Percentiles rank a stretch among this genome's conserved stretches.
Evolutionary conservation across 2,113 vertebrate genomes (phyloP).

Genomic region (Periophthalmus modestus): DNA sequence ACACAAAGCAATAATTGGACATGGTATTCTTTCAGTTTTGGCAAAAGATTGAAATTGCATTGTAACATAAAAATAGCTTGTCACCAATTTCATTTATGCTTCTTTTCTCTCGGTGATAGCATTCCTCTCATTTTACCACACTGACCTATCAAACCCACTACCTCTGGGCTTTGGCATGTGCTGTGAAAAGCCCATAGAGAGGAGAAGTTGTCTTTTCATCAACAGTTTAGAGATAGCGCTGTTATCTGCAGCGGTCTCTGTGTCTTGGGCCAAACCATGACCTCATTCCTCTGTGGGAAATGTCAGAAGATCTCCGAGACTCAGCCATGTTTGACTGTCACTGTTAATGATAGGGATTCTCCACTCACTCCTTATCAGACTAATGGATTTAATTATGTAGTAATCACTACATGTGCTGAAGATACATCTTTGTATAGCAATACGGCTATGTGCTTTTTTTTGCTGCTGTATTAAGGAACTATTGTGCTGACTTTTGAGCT

Average conservation of each 20-base stretch:
- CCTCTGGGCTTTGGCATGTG: slow-evolving; percentile 12
- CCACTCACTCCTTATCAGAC: slow-evolving; percentile 3
- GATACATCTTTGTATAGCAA: neutral
- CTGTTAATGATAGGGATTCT: slow-evolving; percentile 44
- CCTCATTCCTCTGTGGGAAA: slow-evolving; percentile 63
- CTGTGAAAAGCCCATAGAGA: slow-evolving; percentile 22
- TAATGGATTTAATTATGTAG: neutral
- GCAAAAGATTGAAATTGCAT: neutral
- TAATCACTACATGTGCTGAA: neutral
- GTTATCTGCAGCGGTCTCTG: slow-evolving; percentile 48
- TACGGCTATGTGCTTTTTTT: neutral
- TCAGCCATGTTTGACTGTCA: slow-evolving; percentile 48
- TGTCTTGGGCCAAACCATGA: slow-evolving; percentile 49
- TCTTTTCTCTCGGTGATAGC: neutral
- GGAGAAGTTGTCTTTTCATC: slow-evolving; percentile 49
- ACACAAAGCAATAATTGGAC: no score
- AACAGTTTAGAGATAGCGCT: slow-evolving; percentile 40
- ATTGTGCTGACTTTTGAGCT: neutral
- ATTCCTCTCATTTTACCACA: slow-evolving; percentile 12
- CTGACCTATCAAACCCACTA: neutral
- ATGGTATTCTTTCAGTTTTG: neutral
- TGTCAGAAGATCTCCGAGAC: slow-evolving; percentile 36
- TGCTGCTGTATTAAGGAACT: neutral
- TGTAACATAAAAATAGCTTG: neutral
- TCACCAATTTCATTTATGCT: neutral